These are phyloP conservation scores for Drosophila mimica DNA, from an alignment of 2,888 invertebrate species.

Conservation along the genomic window DNA sequence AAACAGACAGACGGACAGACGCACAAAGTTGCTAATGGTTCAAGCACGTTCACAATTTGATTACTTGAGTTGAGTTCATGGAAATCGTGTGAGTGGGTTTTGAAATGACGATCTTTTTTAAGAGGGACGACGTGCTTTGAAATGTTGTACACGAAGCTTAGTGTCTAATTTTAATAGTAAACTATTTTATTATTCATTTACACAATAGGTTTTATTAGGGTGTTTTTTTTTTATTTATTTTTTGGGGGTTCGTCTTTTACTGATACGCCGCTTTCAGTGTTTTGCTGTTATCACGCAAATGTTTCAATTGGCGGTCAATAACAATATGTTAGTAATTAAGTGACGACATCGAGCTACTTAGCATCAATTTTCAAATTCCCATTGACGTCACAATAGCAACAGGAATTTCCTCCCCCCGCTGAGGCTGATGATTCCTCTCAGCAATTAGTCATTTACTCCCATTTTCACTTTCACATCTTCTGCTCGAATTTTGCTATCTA, in stretches of 20 bases:
- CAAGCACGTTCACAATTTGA: constrained; percentile 39
- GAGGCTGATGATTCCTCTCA: not conserved
- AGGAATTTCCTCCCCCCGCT: no score
- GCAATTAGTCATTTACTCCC: constrained; percentile 19
- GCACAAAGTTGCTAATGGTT: constrained; percentile 44
- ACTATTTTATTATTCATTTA: constrained; percentile 2
- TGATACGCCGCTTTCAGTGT: not conserved
- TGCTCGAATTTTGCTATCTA: not conserved
- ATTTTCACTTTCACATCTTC: constrained; percentile 16
- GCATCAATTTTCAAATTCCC: constrained; percentile 24
- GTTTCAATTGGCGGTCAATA: constrained; percentile 14
- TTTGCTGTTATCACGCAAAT: constrained; percentile 10
- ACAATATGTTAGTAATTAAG: constrained; percentile 19
- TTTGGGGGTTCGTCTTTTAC: constrained; percentile 29
- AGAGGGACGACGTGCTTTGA: constrained; percentile 3
- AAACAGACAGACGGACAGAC: not conserved
- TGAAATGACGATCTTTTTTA: constrained; percentile 15
- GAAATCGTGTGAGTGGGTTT: constrained; percentile 21
- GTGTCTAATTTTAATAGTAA: not conserved
- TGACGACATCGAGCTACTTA: constrained; percentile 32
- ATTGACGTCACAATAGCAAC: constrained; percentile 31
- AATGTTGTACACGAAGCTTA: not conserved
- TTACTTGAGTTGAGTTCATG: constrained; percentile 42
- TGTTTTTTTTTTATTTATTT: not conserved
- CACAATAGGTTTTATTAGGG: not conserved